Base-by-base conservation (phyloP, 2,797 vertebrate species). In the Eulemur coronatus region DNA sequence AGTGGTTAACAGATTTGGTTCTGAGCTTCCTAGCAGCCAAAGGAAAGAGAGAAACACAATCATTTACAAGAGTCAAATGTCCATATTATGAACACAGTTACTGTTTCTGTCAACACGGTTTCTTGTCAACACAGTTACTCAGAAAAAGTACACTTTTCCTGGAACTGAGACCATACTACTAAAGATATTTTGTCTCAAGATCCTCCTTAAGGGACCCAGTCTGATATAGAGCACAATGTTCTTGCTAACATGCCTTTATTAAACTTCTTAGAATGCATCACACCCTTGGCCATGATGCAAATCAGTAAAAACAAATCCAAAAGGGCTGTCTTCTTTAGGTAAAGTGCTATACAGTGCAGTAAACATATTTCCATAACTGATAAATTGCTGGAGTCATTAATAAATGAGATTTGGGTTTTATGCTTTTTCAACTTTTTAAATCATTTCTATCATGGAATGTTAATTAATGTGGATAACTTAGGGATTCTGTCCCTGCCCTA, bases 111-210 rank as follows among this genome's bases (percentile, higher is more conserved):
- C 41, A 41, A 41, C 41, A 41, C 5, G 1, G 41, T 41, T 41
- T 41, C 41, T 41, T 41, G 4, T 91, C 33, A 82, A 78, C 33
- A 70, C 12, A 75, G 15, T 48, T 61, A 61, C 24, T 89, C 48
- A 61, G 43, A 93, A 82, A 17, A 96, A 79, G 88, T n/a, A 65
- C 2, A 67, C 5, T 63, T 93, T 79, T 89, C 65, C 61, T 94
- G 35, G 50, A 97, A 86, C 3, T 75, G 3, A 82, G 26, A 63
- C 12, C 73, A 81, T n/a, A 63, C 24, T 75, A 85, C 20, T 76
- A 55, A 89, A 73, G 8, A 93, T 20, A 91, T 46, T 35, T 75
- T 94, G 14, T 89, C 11, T 35, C 4, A 75, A 57, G 14, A 81
- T 70, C 20, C 18, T n/a, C 61, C 41, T 35, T 82, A 84, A 92